A percentile compares a stretch with the other conserved stretches of the same genome.
phyloP scores from a whole-genome alignment of 2,888 invertebrate genomes.

The Merodon equestris region DNA sequence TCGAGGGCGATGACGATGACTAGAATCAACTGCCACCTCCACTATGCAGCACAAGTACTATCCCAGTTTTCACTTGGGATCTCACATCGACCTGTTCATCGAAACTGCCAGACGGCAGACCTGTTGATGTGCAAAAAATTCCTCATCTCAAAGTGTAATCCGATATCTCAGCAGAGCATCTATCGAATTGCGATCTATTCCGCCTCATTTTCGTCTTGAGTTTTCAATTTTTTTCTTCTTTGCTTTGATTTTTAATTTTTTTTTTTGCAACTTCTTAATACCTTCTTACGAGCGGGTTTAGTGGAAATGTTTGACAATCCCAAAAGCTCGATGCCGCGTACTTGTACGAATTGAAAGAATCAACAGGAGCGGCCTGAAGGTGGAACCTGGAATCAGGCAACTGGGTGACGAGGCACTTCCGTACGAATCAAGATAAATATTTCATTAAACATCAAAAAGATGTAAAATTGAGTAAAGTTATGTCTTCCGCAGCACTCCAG shows the following conservation, averaged over 20 bases:
- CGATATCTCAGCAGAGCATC: constrained; percentile 59
- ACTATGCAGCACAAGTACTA: constrained; percentile 17
- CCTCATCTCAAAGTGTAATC: constrained; percentile 59
- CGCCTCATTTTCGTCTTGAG: constrained; percentile 31
- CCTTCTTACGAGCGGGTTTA: too few species aligned
- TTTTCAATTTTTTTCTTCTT: not conserved
- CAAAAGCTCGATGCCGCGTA: not conserved
- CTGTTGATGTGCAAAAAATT: constrained; percentile 64
- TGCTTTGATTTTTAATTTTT: not conserved
- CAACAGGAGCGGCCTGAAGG: constrained; percentile 30
- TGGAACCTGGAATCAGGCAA: too few species aligned
- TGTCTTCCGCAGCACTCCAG: too few species aligned
- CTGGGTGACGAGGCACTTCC: too few species aligned
- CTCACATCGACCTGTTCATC: not conserved
- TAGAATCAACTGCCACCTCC: constrained; percentile 13
- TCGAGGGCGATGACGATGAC: constrained; percentile 14
- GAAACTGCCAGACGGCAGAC: constrained; percentile 33
- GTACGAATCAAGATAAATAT: too few species aligned
- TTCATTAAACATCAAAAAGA: too few species aligned
- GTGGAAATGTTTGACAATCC: constrained; percentile 50
- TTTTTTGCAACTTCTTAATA: too few species aligned
- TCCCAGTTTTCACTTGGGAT: constrained; percentile 11
- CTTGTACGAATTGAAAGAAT: not conserved
- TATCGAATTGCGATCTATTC: constrained; percentile 63
- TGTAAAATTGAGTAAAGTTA: too few species aligned